A percentile compares a stretch with the other conserved stretches of the same genome.
phyloP scores from a whole-genome alignment of 2,797 vertebrate genomes.

The Choloepus didactylus region DNA sequence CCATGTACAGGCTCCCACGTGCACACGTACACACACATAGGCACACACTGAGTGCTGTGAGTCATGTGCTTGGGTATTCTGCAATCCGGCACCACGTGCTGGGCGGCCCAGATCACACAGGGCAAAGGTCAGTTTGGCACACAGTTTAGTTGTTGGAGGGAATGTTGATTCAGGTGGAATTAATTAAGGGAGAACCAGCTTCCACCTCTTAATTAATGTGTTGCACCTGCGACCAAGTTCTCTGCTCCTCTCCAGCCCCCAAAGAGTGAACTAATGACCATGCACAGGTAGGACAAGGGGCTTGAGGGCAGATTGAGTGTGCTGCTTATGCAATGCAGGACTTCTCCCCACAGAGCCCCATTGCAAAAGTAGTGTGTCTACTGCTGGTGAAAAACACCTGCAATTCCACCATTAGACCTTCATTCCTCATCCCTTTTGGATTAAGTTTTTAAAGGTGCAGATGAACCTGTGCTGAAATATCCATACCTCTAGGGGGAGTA shows the following conservation, averaged over 20 bases:
- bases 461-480: background rate
- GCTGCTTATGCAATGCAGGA: background rate
- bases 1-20: background rate
- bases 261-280: background rate
- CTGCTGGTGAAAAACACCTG: background rate
- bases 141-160: background rate
- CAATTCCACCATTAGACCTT: background rate
- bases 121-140: constrained; percentile 20
- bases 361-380: background rate
- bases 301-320: background rate
- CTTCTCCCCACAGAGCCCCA: background rate
- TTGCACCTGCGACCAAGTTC: background rate
- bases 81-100: background rate
- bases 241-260: background rate
- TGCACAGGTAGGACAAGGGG: background rate
- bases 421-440: background rate
- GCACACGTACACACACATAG: background rate
- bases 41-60: background rate
- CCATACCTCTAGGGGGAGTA: background rate
- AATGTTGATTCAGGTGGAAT: constrained; percentile 30
- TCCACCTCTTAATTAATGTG: background rate
- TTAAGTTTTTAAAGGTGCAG: background rate
- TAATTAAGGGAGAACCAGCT: constrained; percentile 30
- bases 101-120: constrained; percentile 1
- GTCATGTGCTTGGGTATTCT: constrained; percentile 33